A percentile compares a stretch with the other conserved stretches of the same genome.
phyloP scores from a whole-genome alignment of 2,797 vertebrate genomes.

The Arrhamphus sclerolepis region DNA sequence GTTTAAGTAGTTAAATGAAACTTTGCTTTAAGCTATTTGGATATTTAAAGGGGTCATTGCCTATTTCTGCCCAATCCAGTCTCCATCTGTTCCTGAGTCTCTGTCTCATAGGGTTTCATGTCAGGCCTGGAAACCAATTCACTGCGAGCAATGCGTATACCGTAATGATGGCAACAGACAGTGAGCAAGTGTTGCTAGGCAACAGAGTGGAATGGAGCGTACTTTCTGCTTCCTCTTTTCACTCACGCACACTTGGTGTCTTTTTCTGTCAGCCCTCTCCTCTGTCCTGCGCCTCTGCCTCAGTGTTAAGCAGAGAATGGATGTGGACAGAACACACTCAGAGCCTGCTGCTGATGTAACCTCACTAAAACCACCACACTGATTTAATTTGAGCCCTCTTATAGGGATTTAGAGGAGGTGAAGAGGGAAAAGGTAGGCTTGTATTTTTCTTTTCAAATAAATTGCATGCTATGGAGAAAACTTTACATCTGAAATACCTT shows the following conservation, averaged over 20 bases:
- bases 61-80: slow-evolving; percentile 61
- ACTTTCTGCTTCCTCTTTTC: slow-evolving; percentile 56
- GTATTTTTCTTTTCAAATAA: neutral
- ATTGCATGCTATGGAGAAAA: neutral
- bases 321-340: slow-evolving; percentile 23
- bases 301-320: slow-evolving; percentile 28
- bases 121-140: slow-evolving; percentile 63
- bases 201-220: slow-evolving; percentile 77
- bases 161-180: slow-evolving; percentile 52
- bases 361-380: slow-evolving; percentile 64
- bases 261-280: slow-evolving; percentile 55
- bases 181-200: slow-evolving; percentile 78
- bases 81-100: slow-evolving; percentile 52
- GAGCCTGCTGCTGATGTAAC: slow-evolving; percentile 68
- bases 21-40: slow-evolving; percentile 44
- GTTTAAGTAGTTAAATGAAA: slow-evolving; percentile 45
- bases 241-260: slow-evolving; percentile 58
- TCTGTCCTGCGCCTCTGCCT: slow-evolving; percentile 42
- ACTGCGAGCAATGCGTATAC: slow-evolving; percentile 54
- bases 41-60: slow-evolving; percentile 57
- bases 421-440: slow-evolving; percentile 35
- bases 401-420: slow-evolving; percentile 60
- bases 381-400: slow-evolving; percentile 55
- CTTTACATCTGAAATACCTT: neutral
- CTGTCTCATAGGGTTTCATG: slow-evolving; percentile 56